phyloP scores from a whole-genome alignment of 2,888 invertebrate genomes.

The Lasioglossum malachurum region DNA sequence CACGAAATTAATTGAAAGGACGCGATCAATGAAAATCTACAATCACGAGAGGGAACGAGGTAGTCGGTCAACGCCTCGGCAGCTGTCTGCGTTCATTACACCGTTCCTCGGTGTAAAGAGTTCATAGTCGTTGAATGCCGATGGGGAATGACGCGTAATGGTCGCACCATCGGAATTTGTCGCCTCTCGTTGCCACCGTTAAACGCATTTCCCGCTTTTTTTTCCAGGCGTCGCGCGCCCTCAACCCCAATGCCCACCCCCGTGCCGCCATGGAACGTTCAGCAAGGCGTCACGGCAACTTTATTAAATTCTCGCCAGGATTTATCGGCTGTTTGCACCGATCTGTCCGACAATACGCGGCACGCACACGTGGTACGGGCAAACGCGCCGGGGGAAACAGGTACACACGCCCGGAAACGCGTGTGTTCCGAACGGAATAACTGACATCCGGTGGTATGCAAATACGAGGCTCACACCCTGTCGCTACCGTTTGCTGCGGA shows the following conservation, averaged over 20 bases:
- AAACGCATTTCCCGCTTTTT: slow-evolving; percentile 65
- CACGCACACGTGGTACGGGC: background rate
- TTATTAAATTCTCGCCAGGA: slow-evolving; percentile 79
- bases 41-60: background rate
- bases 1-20: background rate
- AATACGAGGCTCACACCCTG: slow-evolving; percentile 36
- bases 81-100: slow-evolving; percentile 39
- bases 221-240: slow-evolving; percentile 16
- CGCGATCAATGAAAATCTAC: background rate
- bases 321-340: slow-evolving; percentile 75
- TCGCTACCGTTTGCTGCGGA: background rate
- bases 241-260: background rate
- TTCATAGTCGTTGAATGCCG: slow-evolving; percentile 45
- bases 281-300: slow-evolving; percentile 68
- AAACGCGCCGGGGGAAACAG: background rate
- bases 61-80: background rate
- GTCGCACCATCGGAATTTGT: slow-evolving; percentile 61
- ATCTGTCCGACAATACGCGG: slow-evolving; percentile 53
- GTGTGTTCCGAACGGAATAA: slow-evolving; percentile 40
- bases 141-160: slow-evolving; percentile 52
- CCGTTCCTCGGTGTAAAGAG: slow-evolving; percentile 38
- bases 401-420: slow-evolving; percentile 10
- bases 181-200: slow-evolving; percentile 51
- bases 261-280: slow-evolving; percentile 35
- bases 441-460: slow-evolving; percentile 54